A percentile compares a stretch with the other conserved stretches of the same genome.
Conservation (phyloP, 2,797 vertebrate species). For the Paguma larvata region DNA sequence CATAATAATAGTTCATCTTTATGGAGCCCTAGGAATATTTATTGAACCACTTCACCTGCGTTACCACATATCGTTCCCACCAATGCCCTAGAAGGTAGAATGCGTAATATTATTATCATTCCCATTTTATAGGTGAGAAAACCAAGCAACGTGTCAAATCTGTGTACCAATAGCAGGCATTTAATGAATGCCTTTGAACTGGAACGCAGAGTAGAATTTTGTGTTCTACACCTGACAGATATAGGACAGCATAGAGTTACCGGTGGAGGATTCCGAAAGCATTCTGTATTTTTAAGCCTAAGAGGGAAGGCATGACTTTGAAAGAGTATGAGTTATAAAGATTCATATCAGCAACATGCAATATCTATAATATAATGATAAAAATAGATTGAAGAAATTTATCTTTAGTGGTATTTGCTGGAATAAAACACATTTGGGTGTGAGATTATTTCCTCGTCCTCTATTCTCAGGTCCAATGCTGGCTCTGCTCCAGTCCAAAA, state of each 20-base stretch:
- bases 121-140: constrained; percentile 30
- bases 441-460: background rate
- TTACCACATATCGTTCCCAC: background rate
- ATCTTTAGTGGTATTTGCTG: background rate
- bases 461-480: background rate
- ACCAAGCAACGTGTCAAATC: background rate
- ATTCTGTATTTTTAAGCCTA: constrained; percentile 46
- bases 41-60: background rate
- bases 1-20: background rate
- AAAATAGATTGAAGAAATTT: background rate
- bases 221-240: background rate
- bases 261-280: background rate
- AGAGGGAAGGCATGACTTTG: background rate
- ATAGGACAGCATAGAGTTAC: background rate
- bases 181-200: background rate
- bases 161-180: background rate
- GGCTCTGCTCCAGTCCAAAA: background rate
- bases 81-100: background rate
- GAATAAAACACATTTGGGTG: background rate
- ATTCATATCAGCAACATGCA: background rate
- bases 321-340: background rate
- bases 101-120: background rate
- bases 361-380: constrained; percentile 35
- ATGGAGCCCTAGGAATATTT: background rate
- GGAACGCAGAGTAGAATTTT: constrained; percentile 5